Percentiles rank a stretch among this genome's conserved stretches.
Conservation (phyloP, 2,888 invertebrate species). For the Macrosiphum euphorbiae region DNA sequence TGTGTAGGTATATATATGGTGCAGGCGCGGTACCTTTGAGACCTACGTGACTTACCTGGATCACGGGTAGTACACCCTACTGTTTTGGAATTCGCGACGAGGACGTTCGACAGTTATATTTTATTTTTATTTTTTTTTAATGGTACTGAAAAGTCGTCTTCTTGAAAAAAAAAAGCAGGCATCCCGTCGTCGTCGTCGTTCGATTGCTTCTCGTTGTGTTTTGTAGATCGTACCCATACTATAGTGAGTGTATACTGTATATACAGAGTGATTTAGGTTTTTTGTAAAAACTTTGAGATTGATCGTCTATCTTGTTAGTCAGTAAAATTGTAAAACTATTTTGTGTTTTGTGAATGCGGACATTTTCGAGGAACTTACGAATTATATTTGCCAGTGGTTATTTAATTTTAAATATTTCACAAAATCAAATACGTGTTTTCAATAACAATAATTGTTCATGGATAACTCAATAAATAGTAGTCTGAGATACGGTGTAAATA, state of each 20-base stretch:
- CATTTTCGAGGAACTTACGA: too few species aligned
- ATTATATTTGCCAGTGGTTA: neutral
- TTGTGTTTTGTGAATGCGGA: too few species aligned
- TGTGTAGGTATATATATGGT: neutral
- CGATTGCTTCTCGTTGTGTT: neutral
- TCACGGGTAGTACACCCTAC: slow-evolving; percentile 1
- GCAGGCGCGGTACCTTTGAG: slow-evolving; percentile 26
- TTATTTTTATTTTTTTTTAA: slow-evolving; percentile 28
- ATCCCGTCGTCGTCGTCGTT: neutral
- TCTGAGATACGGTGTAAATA: neutral
- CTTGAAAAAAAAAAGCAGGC: neutral
- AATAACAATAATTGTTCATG: neutral
- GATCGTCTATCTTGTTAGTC: neutral
- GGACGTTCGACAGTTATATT: slow-evolving; percentile 21
- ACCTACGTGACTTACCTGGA: slow-evolving; percentile 58
- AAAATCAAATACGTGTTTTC: neutral
- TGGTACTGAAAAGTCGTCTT: neutral
- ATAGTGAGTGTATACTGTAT: neutral
- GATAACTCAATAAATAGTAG: neutral
- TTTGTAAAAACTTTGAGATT: neutral
- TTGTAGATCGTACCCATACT: neutral
- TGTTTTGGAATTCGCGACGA: slow-evolving; percentile 47
- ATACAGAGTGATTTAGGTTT: neutral
- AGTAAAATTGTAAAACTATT: too few species aligned
- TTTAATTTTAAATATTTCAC: neutral